A percentile compares a stretch with the other conserved stretches of the same genome.
Conservation (phyloP, 2,113 vertebrate genomes). For the Pseudorectes ferrugineus region DNA sequence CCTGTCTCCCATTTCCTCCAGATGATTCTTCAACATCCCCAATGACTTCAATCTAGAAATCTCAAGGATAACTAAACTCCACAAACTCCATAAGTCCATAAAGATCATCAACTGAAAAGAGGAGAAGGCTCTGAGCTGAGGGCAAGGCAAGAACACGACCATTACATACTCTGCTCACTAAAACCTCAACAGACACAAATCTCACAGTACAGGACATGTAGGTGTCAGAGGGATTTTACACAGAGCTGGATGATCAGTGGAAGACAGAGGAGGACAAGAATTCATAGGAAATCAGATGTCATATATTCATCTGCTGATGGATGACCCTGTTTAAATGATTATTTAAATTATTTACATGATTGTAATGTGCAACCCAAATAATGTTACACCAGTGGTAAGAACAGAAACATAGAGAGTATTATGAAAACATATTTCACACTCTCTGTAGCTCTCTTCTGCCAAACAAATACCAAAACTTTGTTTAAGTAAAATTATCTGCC, state of each 20-base stretch:
- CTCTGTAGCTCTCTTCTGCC: background rate
- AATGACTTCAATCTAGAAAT: background rate
- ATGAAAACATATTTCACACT: background rate
- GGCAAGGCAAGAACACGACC: background rate
- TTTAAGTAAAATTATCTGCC: background rate
- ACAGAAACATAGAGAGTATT: background rate
- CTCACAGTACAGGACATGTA: background rate
- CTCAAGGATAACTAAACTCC: background rate
- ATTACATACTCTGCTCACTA: background rate
- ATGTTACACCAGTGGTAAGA: background rate
- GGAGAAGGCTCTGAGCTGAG: background rate
- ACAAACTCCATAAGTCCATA: background rate
- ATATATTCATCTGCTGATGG: background rate
- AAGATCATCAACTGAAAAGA: background rate
- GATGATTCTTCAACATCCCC: background rate
- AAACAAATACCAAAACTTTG: background rate
- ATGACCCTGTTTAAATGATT: background rate
- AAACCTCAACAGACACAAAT: background rate
- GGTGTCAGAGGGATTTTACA: background rate
- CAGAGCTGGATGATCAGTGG: background rate
- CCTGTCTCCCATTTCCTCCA: background rate
- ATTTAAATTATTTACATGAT: background rate
- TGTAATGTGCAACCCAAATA: background rate
- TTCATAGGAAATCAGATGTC: background rate
- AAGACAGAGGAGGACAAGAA: background rate